Conservation (phyloP, 2,888 invertebrate genomes). For the Apodemia duryi region DNA sequence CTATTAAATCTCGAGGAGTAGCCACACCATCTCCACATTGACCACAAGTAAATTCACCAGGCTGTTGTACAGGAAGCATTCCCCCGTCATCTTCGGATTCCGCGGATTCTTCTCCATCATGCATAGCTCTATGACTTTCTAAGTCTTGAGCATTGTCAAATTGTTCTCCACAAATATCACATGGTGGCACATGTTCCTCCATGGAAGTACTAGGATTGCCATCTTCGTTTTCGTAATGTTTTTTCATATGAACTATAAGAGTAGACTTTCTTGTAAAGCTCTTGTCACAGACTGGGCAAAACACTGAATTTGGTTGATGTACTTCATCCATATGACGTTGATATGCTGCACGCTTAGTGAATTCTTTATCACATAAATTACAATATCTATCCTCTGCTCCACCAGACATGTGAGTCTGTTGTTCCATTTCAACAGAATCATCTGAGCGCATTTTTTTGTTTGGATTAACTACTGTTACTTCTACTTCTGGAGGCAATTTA, state of each 20-base stretch:
- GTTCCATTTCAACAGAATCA: constrained; percentile 64
- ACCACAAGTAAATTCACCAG: constrained; percentile 75
- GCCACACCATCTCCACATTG: constrained; percentile 78
- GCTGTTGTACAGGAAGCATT: constrained; percentile 43
- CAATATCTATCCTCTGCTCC: constrained; percentile 76
- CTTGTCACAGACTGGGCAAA: constrained; percentile 82
- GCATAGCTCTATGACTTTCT: constrained; percentile 78
- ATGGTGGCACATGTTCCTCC: constrained; percentile 66
- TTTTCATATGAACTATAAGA: constrained; percentile 81
- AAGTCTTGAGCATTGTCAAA: constrained; percentile 79
- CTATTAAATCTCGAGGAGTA: constrained; percentile 73
- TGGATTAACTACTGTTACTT: constrained; percentile 73
- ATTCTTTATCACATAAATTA: constrained; percentile 80
- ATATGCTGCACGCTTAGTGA: constrained; percentile 79
- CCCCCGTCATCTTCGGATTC: constrained; percentile 64
- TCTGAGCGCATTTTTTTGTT: constrained; percentile 71
- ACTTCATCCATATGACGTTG: constrained; percentile 80
- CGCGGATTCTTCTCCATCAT: constrained; percentile 69
- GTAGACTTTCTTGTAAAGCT: constrained; percentile 82
- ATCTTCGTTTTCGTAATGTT: constrained; percentile 74
- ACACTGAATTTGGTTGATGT: constrained; percentile 74
- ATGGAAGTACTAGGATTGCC: constrained; percentile 47
- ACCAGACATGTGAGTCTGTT: constrained; percentile 58
- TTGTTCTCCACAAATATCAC: constrained; percentile 80
- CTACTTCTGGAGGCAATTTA: constrained; percentile 71